These are phyloP conservation scores for Oscheius sp. DNA, from an alignment of 1,140 invertebrate species.

Conservation along the genomic window DNA sequence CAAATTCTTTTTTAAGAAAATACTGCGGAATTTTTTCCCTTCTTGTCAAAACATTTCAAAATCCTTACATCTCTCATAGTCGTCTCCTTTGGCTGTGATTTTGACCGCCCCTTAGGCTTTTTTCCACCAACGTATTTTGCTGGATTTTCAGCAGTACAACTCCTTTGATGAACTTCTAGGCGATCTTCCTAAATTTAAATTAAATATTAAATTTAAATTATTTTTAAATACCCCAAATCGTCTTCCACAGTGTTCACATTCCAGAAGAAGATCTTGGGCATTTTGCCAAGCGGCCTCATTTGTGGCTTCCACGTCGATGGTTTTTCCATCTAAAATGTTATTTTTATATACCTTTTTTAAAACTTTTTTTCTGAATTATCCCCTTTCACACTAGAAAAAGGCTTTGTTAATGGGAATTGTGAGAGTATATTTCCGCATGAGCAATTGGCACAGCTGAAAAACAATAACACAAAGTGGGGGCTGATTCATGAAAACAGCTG, in stretches of 20 bases:
- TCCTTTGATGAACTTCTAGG: slow-evolving; percentile 69
- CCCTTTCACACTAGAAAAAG: too few species aligned
- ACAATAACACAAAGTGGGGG: too few species aligned
- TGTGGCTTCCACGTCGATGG: slow-evolving; percentile 65
- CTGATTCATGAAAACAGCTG: too few species aligned
- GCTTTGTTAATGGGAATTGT: too few species aligned
- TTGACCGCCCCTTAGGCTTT: slow-evolving; percentile 5
- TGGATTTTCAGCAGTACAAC: slow-evolving; percentile 65
- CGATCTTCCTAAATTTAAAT: slow-evolving; percentile 69
- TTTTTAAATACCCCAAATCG: slow-evolving; percentile 25
- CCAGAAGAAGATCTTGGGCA: slow-evolving; percentile 68
- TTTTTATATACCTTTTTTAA: slow-evolving; percentile 8
- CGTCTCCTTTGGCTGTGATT: neutral
- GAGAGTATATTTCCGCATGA: too few species aligned
- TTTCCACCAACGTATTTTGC: slow-evolving; percentile 34
- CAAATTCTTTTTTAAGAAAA: too few species aligned
- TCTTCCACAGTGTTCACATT: slow-evolving; percentile 69
- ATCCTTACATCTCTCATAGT: too few species aligned
- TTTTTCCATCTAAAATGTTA: slow-evolving; percentile 21
- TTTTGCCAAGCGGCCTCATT: slow-evolving; percentile 68
- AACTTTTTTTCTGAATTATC: too few species aligned
- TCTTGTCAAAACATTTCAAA: too few species aligned
- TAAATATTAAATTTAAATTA: neutral
- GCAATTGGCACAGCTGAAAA: too few species aligned
- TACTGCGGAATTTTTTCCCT: too few species aligned